A percentile compares a stretch with the other conserved stretches of the same genome.
Evolutionary conservation across 2,888 invertebrate genomes (phyloP).

Genomic region (Oscheius onirici): DNA sequence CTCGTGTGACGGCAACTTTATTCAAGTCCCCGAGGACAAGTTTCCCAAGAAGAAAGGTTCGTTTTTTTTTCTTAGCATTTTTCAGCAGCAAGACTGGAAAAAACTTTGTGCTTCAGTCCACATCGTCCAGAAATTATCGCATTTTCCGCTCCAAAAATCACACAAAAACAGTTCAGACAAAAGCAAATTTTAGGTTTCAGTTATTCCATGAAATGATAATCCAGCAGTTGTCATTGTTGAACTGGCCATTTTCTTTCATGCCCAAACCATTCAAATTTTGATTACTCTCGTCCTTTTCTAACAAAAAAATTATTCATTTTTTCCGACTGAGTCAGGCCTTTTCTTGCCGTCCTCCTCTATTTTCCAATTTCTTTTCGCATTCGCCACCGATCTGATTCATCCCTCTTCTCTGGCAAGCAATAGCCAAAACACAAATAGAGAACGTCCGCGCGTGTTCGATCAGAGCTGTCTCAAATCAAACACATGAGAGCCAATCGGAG

Average conservation of each 20-base stretch:
- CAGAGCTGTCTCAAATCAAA: too few species aligned
- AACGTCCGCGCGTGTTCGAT: background rate
- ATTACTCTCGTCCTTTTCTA: too few species aligned
- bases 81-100: background rate
- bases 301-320: background rate
- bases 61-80: background rate
- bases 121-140: too few species aligned
- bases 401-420: background rate
- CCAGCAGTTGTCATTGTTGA: too few species aligned
- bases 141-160: too few species aligned
- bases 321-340: background rate
- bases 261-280: too few species aligned
- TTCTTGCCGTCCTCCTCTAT: background rate
- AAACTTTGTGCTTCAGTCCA: background rate
- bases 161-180: too few species aligned
- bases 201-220: too few species aligned
- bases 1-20: conserved; percentile 34
- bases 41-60: conserved; percentile 24
- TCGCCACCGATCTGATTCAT: conserved; percentile 14
- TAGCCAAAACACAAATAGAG: conserved; percentile 25
- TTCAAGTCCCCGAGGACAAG: conserved; percentile 29
- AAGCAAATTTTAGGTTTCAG: too few species aligned
- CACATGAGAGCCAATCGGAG: too few species aligned
- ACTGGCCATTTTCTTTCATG: too few species aligned
- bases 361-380: background rate